Evolutionary conservation across 2,113 vertebrate species (phyloP).

Genomic region (Bungarus multicinctus): DNA sequence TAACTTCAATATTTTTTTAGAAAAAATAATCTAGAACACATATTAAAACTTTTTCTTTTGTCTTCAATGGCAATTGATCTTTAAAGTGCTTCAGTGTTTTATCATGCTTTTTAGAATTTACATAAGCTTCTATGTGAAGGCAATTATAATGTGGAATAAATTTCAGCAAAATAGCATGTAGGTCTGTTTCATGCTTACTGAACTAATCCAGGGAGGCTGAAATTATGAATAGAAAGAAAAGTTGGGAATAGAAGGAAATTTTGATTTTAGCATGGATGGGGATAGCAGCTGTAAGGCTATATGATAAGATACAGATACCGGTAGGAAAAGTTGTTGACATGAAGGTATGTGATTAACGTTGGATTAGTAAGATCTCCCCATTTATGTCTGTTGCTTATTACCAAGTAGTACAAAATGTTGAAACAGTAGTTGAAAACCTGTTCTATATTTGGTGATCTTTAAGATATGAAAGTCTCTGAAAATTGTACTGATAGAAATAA

Average conservation of each 20-base stretch:
- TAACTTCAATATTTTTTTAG: neutral
- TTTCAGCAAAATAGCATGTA: neutral
- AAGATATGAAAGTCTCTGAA: neutral
- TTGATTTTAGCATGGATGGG: neutral
- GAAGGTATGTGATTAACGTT: neutral
- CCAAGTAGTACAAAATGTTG: neutral
- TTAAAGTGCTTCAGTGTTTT: neutral
- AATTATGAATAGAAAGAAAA: neutral
- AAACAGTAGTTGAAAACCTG: neutral
- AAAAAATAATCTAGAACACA: neutral
- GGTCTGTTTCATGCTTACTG: neutral
- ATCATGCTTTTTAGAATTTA: neutral
- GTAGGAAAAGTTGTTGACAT: neutral
- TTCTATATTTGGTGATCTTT: neutral
- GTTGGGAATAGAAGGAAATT: neutral
- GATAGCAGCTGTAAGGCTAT: neutral
- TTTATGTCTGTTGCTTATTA: neutral
- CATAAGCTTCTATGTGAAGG: neutral
- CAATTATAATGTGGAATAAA: neutral
- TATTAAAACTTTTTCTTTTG: neutral
- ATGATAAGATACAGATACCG: neutral
- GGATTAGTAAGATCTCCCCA: neutral
- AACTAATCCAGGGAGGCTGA: neutral
- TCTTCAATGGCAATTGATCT: neutral
- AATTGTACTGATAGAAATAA: neutral